Percentiles rank a stretch among this genome's conserved stretches.
These are phyloP conservation scores for Acropora tenuis DNA, from an alignment of 64 coral and sea anemone genomes.

Conservation along the genomic window DNA sequence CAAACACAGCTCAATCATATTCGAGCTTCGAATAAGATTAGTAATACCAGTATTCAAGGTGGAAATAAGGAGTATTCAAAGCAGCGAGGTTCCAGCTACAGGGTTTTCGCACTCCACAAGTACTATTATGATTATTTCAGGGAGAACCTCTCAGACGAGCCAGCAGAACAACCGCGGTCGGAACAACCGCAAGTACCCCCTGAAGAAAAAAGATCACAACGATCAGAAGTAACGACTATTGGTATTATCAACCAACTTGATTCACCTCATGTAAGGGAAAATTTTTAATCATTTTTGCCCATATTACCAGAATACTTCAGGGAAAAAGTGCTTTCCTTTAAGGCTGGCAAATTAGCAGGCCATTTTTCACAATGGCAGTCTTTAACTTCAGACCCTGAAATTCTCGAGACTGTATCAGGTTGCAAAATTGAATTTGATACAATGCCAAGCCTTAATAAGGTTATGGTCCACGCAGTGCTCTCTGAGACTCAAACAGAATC, in stretches of 20 bases:
- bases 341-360: constrained; percentile 36
- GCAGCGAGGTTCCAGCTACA: too few relatives aligned
- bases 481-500: constrained; percentile 52
- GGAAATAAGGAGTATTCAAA: too few relatives aligned
- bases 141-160: not conserved
- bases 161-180: constrained; percentile 31
- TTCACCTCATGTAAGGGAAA: constrained; percentile 42
- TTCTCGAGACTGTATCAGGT: constrained; percentile 52
- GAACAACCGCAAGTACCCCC: constrained; percentile 13
- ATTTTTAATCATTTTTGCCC: constrained; percentile 59
- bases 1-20: too few relatives aligned
- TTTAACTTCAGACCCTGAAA: constrained; percentile 64
- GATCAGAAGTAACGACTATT: constrained; percentile 47
- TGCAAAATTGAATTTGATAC: constrained; percentile 27
- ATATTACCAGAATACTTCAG: constrained; percentile 52
- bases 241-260: constrained; percentile 42
- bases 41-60: too few relatives aligned
- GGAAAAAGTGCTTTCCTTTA: constrained; percentile 5
- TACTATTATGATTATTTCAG: constrained; percentile 14
- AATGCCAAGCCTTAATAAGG: not conserved
- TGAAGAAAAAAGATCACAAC: constrained; percentile 53
- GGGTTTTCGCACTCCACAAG: too few relatives aligned
- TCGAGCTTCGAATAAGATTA: too few relatives aligned
- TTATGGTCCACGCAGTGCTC: constrained; percentile 8
- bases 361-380: constrained; percentile 16